Evolutionary conservation across 2,113 vertebrate genomes (phyloP).

Genomic region (Hemichromis elongatus): DNA sequence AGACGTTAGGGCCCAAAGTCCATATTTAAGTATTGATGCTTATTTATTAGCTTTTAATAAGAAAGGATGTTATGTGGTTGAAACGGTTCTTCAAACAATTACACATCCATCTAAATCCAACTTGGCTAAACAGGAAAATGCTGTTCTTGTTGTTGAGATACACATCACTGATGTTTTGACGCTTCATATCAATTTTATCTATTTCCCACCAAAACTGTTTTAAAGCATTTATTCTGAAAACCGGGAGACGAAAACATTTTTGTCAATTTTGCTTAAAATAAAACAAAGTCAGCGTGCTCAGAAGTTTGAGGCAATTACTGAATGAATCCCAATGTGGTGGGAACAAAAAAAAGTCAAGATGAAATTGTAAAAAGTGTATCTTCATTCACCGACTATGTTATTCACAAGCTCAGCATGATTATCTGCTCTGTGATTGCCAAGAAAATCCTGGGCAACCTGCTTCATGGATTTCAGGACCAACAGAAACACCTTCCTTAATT

Average conservation of each 20-base stretch:
- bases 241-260: not conserved
- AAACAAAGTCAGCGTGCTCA: accelerated
- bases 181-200: not conserved
- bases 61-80: not conserved
- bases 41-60: not conserved
- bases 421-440: not conserved
- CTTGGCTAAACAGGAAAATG: not conserved
- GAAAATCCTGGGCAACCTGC: not conserved
- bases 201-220: not conserved
- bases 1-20: not conserved
- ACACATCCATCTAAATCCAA: not conserved
- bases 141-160: not conserved
- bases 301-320: not conserved
- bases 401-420: not conserved
- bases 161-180: not conserved
- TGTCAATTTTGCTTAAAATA: not conserved
- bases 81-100: not conserved
- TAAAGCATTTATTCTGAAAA: not conserved
- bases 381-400: not conserved
- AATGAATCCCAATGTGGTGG: not conserved
- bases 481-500: not conserved
- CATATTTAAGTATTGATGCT: not conserved
- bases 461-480: not conserved
- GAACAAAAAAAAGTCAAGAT: accelerated
- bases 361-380: not conserved